phyloP scores from a whole-genome alignment of 2,113 vertebrate species.

The Archilochus colubris region DNA sequence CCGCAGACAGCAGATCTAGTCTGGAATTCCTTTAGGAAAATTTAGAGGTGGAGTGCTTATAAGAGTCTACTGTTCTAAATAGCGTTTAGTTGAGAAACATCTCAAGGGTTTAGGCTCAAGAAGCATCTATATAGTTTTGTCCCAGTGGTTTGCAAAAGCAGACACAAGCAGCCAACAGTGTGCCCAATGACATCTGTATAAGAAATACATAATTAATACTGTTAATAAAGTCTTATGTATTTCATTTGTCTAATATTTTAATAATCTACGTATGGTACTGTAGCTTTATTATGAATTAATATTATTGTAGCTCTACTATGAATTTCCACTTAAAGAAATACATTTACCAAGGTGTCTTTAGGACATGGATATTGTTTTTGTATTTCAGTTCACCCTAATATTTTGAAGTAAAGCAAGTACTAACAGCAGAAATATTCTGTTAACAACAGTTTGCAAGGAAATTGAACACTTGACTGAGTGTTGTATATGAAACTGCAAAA shows the following conservation, averaged over 20 bases:
- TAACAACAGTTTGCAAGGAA: not conserved
- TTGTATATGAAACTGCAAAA: not conserved
- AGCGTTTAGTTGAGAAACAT: conserved; percentile 8
- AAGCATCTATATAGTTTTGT: not conserved
- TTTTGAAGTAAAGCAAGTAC: conserved; percentile 11
- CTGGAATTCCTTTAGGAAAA: not conserved
- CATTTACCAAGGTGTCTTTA: not conserved
- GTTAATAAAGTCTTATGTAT: not conserved
- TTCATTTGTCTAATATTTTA: not conserved
- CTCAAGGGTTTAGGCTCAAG: not conserved
- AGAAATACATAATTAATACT: not conserved
- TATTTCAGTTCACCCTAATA: not conserved
- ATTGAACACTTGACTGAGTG: not conserved
- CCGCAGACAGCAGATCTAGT: not conserved
- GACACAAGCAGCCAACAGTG: not conserved
- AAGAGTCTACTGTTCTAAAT: not conserved
- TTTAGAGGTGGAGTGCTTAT: not conserved
- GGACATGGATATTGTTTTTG: not conserved
- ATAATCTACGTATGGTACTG: not conserved
- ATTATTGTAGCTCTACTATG: not conserved
- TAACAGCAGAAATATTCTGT: not conserved
- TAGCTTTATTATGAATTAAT: not conserved
- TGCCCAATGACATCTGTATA: not conserved
- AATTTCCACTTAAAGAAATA: not conserved
- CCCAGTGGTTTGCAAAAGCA: not conserved